Evolutionary conservation across 1,140 invertebrate genomes (phyloP).

Genomic region (Drosophila aff.): DNA sequence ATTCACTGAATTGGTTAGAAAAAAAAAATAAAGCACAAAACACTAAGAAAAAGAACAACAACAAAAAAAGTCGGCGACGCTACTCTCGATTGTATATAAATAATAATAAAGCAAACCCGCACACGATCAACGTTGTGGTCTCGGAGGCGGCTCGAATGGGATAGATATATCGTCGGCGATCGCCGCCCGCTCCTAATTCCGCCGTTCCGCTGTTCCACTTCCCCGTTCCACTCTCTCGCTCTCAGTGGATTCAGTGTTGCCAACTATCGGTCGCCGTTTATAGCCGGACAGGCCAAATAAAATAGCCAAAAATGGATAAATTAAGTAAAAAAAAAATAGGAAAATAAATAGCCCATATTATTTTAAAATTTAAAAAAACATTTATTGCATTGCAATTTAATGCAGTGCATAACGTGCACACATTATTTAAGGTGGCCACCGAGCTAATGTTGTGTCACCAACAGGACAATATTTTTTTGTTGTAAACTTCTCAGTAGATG

Average conservation of each 20-base stretch:
- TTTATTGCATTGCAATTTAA: too few relatives aligned
- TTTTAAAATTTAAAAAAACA: too few relatives aligned
- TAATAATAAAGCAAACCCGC: neutral
- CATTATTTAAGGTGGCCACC: too few relatives aligned
- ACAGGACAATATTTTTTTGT: too few relatives aligned
- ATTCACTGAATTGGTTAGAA: conserved; percentile 49
- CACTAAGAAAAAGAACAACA: conserved; percentile 34
- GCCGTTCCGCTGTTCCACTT: neutral
- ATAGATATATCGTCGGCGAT: neutral
- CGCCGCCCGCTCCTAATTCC: neutral
- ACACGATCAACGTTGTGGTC: conserved; percentile 10
- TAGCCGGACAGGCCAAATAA: too few relatives aligned
- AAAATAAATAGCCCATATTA: too few relatives aligned
- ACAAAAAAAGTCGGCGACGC: conserved; percentile 8
- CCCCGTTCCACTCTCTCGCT: neutral
- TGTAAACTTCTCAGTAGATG: too few relatives aligned
- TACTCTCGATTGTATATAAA: conserved; percentile 12
- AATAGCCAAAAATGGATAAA: too few relatives aligned
- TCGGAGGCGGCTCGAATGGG: neutral
- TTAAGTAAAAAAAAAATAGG: too few relatives aligned
- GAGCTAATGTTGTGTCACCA: too few relatives aligned
- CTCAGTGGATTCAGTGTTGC: neutral
- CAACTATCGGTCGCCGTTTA: too few relatives aligned
- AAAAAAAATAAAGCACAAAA: conserved; percentile 13
- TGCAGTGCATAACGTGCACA: too few relatives aligned